Conservation (phyloP, 2,888 invertebrate genomes). For the Troides helena region DNA sequence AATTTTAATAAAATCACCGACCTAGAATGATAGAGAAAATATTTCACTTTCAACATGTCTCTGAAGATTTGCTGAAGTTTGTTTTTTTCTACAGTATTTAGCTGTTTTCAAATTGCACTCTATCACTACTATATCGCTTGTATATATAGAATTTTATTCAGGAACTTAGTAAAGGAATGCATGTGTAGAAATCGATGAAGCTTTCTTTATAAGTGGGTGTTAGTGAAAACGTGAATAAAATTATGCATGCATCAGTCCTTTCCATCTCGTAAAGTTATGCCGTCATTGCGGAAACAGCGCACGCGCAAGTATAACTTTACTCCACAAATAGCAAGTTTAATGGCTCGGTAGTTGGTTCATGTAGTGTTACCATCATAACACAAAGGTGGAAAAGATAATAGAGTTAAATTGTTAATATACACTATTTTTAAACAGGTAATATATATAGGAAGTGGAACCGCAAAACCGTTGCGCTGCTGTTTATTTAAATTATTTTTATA, state of each 20-base stretch:
- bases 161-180: neutral
- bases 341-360: slow-evolving; percentile 30
- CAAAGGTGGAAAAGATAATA: neutral
- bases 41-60: neutral
- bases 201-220: slow-evolving; percentile 5
- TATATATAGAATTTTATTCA: neutral
- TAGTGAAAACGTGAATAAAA: slow-evolving; percentile 27
- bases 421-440: too few species aligned
- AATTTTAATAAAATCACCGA: slow-evolving; percentile 9
- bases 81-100: neutral
- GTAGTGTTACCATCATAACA: slow-evolving; percentile 18
- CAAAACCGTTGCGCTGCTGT: too few species aligned
- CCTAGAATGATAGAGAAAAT: neutral
- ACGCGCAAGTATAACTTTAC: slow-evolving; percentile 48
- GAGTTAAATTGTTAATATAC: neutral
- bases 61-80: neutral
- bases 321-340: slow-evolving; percentile 47
- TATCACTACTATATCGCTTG: too few species aligned
- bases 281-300: slow-evolving; percentile 52
- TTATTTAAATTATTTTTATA: too few species aligned
- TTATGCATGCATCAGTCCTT: slow-evolving; percentile 36
- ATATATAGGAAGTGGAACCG: too few species aligned
- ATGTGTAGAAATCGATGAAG: neutral
- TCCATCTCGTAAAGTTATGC: slow-evolving; percentile 39
- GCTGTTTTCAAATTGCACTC: neutral